These are phyloP conservation scores for Paraescarpia echinospica DNA, from an alignment of 1,140 invertebrate species.

Conservation along the genomic window DNA sequence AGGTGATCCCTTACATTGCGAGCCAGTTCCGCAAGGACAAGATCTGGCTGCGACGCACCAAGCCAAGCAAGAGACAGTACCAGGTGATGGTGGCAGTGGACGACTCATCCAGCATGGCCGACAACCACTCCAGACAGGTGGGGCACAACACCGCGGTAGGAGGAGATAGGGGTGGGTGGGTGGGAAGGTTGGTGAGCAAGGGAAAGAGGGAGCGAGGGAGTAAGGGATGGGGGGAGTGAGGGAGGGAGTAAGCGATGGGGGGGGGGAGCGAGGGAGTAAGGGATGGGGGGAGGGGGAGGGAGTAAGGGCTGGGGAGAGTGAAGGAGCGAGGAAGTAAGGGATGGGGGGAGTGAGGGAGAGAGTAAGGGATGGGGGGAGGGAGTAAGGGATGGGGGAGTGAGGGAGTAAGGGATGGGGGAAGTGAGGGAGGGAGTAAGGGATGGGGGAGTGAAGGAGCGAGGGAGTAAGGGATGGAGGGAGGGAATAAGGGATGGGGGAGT, in stretches of 20 bases:
- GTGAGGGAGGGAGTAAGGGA: too few relatives aligned
- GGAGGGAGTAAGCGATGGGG: too few relatives aligned
- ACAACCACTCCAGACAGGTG: constrained; percentile 61
- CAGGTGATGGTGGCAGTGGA: constrained; percentile 94
- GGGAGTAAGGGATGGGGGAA: too few relatives aligned
- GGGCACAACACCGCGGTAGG: too few relatives aligned
- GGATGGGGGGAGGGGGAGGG: not conserved
- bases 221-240: too few relatives aligned
- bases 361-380: not conserved
- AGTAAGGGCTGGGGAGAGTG: not conserved
- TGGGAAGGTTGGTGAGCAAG: not conserved
- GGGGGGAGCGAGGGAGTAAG: too few relatives aligned
- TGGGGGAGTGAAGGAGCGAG: not conserved
- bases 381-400: too few relatives aligned
- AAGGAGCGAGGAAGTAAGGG: too few relatives aligned
- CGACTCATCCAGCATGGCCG: constrained; percentile 79
- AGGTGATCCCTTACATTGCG: constrained; percentile 95
- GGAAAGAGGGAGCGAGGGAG: too few relatives aligned
- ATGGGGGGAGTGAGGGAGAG: too few relatives aligned
- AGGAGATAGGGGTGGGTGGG: not conserved
- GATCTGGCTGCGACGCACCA: constrained; percentile 95
- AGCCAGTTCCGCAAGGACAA: constrained; percentile 98
- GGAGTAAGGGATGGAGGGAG: not conserved
- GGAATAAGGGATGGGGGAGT: too few relatives aligned
- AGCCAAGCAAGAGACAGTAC: constrained; percentile 93